Evolutionary conservation across 2,888 invertebrate genomes (phyloP), one percentile per base, ranked within the genome.

Genomic region (Dryobotodes eremita): DNA sequence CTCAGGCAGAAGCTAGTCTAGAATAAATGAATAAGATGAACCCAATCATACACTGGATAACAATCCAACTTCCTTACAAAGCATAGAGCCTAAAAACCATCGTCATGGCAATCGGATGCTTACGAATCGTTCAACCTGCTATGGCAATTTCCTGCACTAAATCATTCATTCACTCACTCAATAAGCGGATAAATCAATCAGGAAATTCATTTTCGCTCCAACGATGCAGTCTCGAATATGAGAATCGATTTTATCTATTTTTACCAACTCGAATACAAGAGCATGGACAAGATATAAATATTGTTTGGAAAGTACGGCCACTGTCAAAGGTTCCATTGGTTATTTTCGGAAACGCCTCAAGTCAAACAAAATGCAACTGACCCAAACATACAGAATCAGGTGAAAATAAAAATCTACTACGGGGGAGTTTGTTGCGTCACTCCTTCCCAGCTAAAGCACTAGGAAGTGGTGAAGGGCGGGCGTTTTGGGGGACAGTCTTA

Each of bases 241-340:
- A 69, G 55, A 71, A 78, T 79, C 78, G 86, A 86, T 86, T 88
- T 70, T 42, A 73, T 75, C 75, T 77, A 87, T 75, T 93, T 81
- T 83, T 80, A 71, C 55, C 53, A 36, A 48, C 13, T 66, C 46
- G 46, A 75, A 59, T 46, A 70, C 69, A 64, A 62, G 36, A 68
- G 59, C 74, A 68, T 50, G 23, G 31, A 48, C 10, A 64, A 2
- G 36, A 62, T 66, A 62, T 66, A 31, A 50, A 66, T 76, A 31
- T 81, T 53, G 36, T 53, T 57, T 48, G 69, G 46, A 64, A 36
- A 10, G 13, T 36, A 64, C 36, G 23, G 23, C 1, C 62, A 64
- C 3, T 0, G 26, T 53, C 53, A 53, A 53, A 53, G 20, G 53
- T 59, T 26, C 6, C 26, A n/a, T n/a, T 3, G 8, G 31, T 61